A percentile compares a stretch with the other conserved stretches of the same genome.
Evolutionary conservation across 2,888 invertebrate species (phyloP).

Genomic region (Cremastinae sp.): DNA sequence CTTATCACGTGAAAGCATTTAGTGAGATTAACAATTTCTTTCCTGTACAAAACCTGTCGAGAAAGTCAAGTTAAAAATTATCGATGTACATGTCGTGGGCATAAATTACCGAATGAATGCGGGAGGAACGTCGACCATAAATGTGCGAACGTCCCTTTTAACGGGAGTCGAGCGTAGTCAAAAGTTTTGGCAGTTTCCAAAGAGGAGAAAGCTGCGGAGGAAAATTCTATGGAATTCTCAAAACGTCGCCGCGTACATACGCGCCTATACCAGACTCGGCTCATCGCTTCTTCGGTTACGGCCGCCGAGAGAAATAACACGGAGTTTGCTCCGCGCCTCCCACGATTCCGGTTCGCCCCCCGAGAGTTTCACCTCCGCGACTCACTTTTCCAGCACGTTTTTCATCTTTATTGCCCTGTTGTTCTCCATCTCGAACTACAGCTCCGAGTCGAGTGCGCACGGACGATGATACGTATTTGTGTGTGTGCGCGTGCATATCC

Average conservation of each 20-base stretch:
- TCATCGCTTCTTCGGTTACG: conserved; percentile 71
- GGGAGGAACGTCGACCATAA: conserved; percentile 32
- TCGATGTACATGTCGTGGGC: background rate
- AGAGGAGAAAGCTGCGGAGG: background rate
- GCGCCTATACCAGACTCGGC: conserved; percentile 46
- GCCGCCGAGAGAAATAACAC: conserved; percentile 71
- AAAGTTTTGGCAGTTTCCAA: conserved; percentile 73
- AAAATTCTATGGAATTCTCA: conserved; percentile 10
- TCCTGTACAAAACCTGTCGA: no score
- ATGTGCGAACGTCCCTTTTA: conserved; percentile 30
- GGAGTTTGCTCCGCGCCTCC: conserved; percentile 46
- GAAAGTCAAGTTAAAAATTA: background rate
- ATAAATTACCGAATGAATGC: conserved; percentile 1
- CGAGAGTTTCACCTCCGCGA: conserved; percentile 27
- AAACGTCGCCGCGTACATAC: conserved; percentile 34
- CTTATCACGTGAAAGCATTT: no score
- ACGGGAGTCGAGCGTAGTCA: conserved; percentile 63
- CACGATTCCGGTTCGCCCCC: conserved; percentile 18
- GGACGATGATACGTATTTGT: background rate
- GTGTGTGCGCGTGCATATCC: background rate
- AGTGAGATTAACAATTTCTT: no score
- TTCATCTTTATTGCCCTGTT: conserved; percentile 61
- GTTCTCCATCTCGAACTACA: conserved; percentile 52
- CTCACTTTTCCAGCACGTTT: conserved; percentile 39
- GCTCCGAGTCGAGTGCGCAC: conserved; percentile 20